phyloP scores from a whole-genome alignment of 2,797 vertebrate species.

The Brachymystax lenok region DNA sequence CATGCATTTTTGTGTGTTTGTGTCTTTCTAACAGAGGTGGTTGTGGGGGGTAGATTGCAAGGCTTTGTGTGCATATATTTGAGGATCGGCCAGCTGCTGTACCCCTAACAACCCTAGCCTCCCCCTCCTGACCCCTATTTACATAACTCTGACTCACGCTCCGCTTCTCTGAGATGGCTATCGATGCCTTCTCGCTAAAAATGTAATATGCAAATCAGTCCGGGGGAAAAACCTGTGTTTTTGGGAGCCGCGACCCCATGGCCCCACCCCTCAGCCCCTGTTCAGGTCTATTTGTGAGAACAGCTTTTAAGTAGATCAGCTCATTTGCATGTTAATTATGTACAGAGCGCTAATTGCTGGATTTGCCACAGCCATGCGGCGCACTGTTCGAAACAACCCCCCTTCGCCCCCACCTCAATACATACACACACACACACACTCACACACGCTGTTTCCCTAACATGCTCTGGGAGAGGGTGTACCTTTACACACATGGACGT shows the following conservation, averaged over 20 bases:
- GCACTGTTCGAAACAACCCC: constrained; percentile 55
- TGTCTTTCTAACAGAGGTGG: constrained; percentile 14
- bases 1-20: constrained; percentile 6
- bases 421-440: constrained; percentile 19
- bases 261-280: constrained; percentile 51
- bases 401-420: constrained; percentile 14
- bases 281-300: constrained; percentile 65
- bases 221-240: constrained; percentile 37
- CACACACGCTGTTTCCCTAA: constrained; percentile 45
- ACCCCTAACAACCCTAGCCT: constrained; percentile 58
- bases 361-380: constrained; percentile 68
- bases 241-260: constrained; percentile 45
- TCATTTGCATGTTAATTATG: constrained; percentile 87
- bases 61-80: constrained; percentile 61
- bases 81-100: constrained; percentile 68
- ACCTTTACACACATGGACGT: constrained; percentile 52
- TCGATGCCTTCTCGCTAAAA: constrained; percentile 54
- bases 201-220: constrained; percentile 66
- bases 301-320: constrained; percentile 80
- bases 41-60: constrained; percentile 21
- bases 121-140: constrained; percentile 43
- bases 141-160: neutral
- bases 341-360: constrained; percentile 80
- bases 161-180: constrained; percentile 32
- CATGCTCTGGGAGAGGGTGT: constrained; percentile 53